Evolutionary conservation across 2,888 invertebrate genomes (phyloP), one percentile per base, ranked within the genome.

Genomic region (Fissipunctia ypsillon): DNA sequence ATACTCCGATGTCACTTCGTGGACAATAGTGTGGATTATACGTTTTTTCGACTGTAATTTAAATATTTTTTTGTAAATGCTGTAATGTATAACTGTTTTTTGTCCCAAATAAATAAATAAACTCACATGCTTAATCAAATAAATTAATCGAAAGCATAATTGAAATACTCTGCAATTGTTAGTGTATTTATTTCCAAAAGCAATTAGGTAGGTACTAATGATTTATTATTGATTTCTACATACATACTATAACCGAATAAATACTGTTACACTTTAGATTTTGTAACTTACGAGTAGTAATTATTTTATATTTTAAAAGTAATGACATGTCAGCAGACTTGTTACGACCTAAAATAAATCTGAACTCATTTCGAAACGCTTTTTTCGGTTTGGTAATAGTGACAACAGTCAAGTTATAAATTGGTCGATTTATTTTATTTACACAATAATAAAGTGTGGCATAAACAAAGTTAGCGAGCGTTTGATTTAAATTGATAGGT

Each of bases 351-450:
- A 63, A 77, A 77, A 61, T 80, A 31, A 60, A 70, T 56, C 52
- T 66, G 83, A 56, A 73, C 73, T 74, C 57, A 72, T 84, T 84
- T 76, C 85, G 68, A 65, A 80, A 82, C 19, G 12, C 12, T 41
- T 43, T 79, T 72, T 70, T 80, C 4, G 5, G 60, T 67, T 80
- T 64, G 56, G 50, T 45, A 76, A 76, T 50, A 76, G 50, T 61
- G 59, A 31, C 43, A 56, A 48, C n/a, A 10, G n/a, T n/a, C 43
- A 25, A 64, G 52, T 57, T 48, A 69, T 57, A 43, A 69, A 63
- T 54, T 66, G 52, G 3, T 9, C 22, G 50, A 41, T 59, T 38
- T 48, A 64, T 45, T 50, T 52, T 43, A 69, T 63, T 45, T 59
- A 41, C 60, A 69, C 52, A 77, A 69, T 59, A 48, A 4, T 54